Evolutionary conservation across 2,888 invertebrate species (phyloP).

Genomic region (Drosophila sordidapex): DNA sequence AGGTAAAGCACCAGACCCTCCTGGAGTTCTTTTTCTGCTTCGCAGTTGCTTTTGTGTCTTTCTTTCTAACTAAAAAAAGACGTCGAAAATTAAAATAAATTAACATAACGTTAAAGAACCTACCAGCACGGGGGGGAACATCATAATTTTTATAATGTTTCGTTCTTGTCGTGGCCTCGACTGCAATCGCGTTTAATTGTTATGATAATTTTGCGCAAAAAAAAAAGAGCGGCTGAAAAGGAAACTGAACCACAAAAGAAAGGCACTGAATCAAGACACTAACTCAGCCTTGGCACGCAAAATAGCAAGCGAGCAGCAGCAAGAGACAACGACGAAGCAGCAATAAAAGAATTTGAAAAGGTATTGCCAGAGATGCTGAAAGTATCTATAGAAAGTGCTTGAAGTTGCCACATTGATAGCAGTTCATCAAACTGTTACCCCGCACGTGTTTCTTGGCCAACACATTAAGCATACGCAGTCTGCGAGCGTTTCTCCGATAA

Average conservation of each 20-base stretch:
- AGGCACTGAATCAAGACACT: slow-evolving; percentile 43
- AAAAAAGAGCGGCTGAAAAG: slow-evolving; percentile 40
- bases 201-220: slow-evolving; percentile 61
- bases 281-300: slow-evolving; percentile 49
- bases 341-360: slow-evolving; percentile 2
- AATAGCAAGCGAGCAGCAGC: slow-evolving; percentile 6
- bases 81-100: slow-evolving; percentile 71
- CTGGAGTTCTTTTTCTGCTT: slow-evolving; percentile 36
- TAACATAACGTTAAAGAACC: slow-evolving; percentile 71
- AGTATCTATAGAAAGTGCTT: slow-evolving; percentile 57
- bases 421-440: slow-evolving; percentile 45
- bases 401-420: slow-evolving; percentile 27
- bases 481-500: slow-evolving; percentile 3
- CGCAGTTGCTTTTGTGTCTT: slow-evolving; percentile 53
- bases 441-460: slow-evolving; percentile 35
- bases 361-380: slow-evolving; percentile 38
- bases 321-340: slow-evolving; percentile 4
- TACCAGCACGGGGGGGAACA: slow-evolving; percentile 13
- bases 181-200: slow-evolving; percentile 73
- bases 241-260: slow-evolving; percentile 59
- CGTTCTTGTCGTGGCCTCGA: slow-evolving; percentile 47
- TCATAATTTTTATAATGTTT: slow-evolving; percentile 48
- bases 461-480: slow-evolving; percentile 43
- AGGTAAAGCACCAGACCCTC: slow-evolving; percentile 8
- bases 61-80: slow-evolving; percentile 27